phyloP scores from a whole-genome alignment of 2,888 invertebrate species.

The Plebejus anna region DNA sequence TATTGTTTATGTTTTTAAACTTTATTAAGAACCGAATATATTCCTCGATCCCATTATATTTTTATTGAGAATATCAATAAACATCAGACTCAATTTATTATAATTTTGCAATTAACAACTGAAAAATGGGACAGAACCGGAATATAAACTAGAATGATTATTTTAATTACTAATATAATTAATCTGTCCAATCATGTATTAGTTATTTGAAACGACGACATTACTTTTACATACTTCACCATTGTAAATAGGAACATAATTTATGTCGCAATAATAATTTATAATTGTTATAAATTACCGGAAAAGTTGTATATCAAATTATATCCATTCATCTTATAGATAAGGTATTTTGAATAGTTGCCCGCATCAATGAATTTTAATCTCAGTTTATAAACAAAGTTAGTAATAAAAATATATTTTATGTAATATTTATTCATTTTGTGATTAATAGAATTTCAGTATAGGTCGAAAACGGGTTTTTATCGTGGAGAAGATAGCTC shows the following conservation, averaged over 20 bases:
- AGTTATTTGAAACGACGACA: not conserved
- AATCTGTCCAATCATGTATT: not conserved
- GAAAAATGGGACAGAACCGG: not conserved
- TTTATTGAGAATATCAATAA: too few species aligned
- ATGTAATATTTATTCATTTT: constrained; percentile 16
- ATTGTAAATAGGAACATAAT: constrained; percentile 6
- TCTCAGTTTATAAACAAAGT: constrained; percentile 9
- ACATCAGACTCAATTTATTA: too few species aligned
- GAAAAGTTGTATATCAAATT: constrained; percentile 3
- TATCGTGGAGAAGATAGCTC: constrained; percentile 3
- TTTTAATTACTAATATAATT: not conserved
- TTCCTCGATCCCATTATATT: too few species aligned
- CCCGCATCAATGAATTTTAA: constrained; percentile 23
- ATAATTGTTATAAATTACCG: constrained; percentile 10
- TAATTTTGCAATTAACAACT: not conserved
- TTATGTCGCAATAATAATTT: constrained; percentile 11
- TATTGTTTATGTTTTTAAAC: not conserved
- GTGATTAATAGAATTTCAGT: constrained; percentile 17
- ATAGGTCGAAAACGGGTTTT: constrained; percentile 5
- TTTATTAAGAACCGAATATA: too few species aligned
- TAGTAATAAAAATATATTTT: constrained; percentile 9
- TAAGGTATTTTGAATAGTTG: constrained; percentile 19
- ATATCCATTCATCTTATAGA: constrained; percentile 18
- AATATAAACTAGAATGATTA: not conserved
- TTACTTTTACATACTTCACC: not conserved